Evolutionary conservation across 2,888 invertebrate genomes (phyloP).

Genomic region (Coecobrya sp.): DNA sequence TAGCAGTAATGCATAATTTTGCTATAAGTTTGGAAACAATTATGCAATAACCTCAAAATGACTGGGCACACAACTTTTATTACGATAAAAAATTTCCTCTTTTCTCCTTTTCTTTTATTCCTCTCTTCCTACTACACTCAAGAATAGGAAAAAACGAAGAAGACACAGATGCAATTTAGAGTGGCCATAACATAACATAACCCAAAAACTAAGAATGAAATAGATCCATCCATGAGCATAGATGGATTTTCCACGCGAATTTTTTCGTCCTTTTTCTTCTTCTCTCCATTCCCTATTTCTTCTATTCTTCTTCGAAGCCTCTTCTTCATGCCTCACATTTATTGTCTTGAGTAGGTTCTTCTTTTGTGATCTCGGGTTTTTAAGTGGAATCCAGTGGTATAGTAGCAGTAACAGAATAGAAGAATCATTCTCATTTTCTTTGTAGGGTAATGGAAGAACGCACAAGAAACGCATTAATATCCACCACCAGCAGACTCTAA

Average conservation of each 20-base stretch:
- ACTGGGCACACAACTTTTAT: conserved; percentile 76
- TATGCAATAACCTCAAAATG: conserved; percentile 79
- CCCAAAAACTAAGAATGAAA: conserved; percentile 62
- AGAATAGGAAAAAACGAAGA: neutral
- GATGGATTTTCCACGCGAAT: conserved; percentile 65
- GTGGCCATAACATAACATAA: conserved; percentile 74
- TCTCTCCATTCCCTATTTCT: neutral
- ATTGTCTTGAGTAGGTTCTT: conserved; percentile 22
- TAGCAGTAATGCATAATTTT: conserved; percentile 78
- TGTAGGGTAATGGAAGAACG: conserved; percentile 75
- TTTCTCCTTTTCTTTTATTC: conserved; percentile 41
- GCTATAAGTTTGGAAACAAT: conserved; percentile 78
- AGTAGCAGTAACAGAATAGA: neutral
- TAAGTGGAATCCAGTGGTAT: conserved; percentile 24
- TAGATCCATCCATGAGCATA: conserved; percentile 62
- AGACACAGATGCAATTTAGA: conserved; percentile 78
- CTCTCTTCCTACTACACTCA: neutral
- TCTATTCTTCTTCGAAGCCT: neutral
- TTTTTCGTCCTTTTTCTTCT: conserved; percentile 32
- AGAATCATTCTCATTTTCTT: conserved; percentile 58
- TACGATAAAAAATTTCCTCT: conserved; percentile 60
- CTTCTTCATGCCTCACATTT: conserved; percentile 43
- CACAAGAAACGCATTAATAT: conserved; percentile 73
- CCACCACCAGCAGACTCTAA: conserved; percentile 47
- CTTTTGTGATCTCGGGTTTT: conserved; percentile 62